Base-by-base conservation (phyloP, 2,888 invertebrate genomes). In the Dasypogon diadema region DNA sequence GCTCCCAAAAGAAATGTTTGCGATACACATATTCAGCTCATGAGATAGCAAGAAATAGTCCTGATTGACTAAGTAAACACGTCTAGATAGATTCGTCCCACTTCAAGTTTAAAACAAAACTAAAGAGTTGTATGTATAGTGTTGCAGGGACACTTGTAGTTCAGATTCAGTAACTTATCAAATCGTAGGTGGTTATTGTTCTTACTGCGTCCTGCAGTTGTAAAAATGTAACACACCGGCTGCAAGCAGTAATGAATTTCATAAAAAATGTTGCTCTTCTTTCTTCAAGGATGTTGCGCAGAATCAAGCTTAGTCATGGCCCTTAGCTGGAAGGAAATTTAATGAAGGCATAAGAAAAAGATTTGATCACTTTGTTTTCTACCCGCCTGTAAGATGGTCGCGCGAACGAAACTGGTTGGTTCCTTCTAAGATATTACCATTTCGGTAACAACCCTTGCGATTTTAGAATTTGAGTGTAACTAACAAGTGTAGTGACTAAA, bases 1-100 rank as follows among this genome's bases (percentile, higher is more conserved):
- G 60, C 74, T 70, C 75, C 68, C 75, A 58, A 68, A 75, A 72
- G 74, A 51, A 54, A 70, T 54, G 30, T 54, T 70, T 54, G 37
- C 54, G 21, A 24, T 2, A 54, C 30, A 70, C 18, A 34, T 42
- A 26, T 46, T 34, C 34, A 51, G 5, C 16, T 8, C 42, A 37
- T 18, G 24, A 70, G 22, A 54, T 18, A 54, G 18, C 22, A 46
- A 46, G 37, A 70, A 51, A 70, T 54, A 54, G 18, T 18, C 18
- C 42, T 30, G 30, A 70, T 70, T 70, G 70, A 34, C 34, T 4
- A 51, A 70, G 54, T 46, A 70, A 70, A 70, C 70, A 70, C 54
- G 6, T 42, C 46, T 65, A 42, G 12, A 42, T 42, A 42, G 18
- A 26, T 34, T 54, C 30, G 18, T 54, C 18, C 22, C 54, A 30